Percentiles rank a stretch among this genome's conserved stretches.
phyloP scores from a whole-genome alignment of 2,113 vertebrate genomes.

The Patagioenas fasciata region DNA sequence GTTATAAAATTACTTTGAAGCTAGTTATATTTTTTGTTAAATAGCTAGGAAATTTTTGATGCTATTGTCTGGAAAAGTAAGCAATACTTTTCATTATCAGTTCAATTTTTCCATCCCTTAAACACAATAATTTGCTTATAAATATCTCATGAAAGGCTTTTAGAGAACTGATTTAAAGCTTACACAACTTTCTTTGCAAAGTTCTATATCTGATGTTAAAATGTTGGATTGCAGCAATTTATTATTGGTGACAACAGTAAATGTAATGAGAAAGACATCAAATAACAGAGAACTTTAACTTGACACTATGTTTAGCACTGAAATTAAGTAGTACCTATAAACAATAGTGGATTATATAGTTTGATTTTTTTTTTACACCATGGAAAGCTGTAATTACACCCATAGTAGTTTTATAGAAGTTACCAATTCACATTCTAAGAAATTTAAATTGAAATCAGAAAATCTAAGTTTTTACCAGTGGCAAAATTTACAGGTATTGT shows the following conservation, averaged over 20 bases:
- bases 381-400: background rate
- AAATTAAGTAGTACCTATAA: background rate
- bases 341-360: background rate
- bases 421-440: background rate
- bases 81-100: background rate
- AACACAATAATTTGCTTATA: conserved; percentile 2
- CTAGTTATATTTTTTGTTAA: background rate
- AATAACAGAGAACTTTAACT: background rate
- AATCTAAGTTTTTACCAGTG: background rate
- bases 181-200: background rate
- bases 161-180: background rate
- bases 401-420: background rate
- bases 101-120: background rate
- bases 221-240: background rate
- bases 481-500: background rate
- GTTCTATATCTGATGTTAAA: background rate
- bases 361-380: background rate
- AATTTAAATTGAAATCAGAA: background rate
- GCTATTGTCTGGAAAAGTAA: background rate
- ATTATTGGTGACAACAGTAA: background rate
- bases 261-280: background rate
- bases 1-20: background rate
- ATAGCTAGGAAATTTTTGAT: background rate
- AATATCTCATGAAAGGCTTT: conserved; percentile 17
- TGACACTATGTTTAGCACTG: background rate